phyloP scores from a whole-genome alignment of 2,888 invertebrate genomes.

The Caenorhabditis wallacei region DNA sequence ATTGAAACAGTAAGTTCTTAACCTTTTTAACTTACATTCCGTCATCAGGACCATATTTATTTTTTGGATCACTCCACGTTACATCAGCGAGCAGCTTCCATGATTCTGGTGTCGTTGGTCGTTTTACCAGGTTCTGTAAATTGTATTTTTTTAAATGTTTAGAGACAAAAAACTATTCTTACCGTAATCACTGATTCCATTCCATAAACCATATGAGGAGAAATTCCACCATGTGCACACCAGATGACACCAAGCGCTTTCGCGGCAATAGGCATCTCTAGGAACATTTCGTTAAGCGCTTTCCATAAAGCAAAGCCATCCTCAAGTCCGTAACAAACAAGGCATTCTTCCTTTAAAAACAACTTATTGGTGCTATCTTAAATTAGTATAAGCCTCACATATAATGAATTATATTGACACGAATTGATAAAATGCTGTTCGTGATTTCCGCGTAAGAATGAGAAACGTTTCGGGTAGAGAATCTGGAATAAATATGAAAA shows the following conservation, averaged over 20 bases:
- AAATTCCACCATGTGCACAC: not conserved
- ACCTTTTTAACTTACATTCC: too few relatives aligned
- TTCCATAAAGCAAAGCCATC: not conserved
- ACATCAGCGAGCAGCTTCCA: not conserved
- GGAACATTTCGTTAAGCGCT: not conserved
- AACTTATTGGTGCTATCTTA: too few relatives aligned
- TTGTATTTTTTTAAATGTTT: too few relatives aligned
- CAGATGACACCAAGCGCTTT: not conserved
- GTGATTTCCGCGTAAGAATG: slow-evolving; percentile 8
- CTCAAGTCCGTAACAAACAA: not conserved
- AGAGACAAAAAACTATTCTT: too few relatives aligned
- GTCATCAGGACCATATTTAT: too few relatives aligned
- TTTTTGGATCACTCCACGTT: not conserved
- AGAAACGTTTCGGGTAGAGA: not conserved
- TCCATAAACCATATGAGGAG: not conserved
- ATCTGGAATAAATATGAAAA: not conserved
- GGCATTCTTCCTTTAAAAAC: too few relatives aligned
- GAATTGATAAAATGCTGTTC: not conserved
- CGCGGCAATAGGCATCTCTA: not conserved
- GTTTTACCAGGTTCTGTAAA: not conserved
- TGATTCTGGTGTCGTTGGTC: not conserved
- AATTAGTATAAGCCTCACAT: too few relatives aligned
- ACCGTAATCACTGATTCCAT: not conserved
- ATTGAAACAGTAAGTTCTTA: too few relatives aligned
- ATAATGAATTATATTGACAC: too few relatives aligned